Evolutionary conservation across 2,888 invertebrate genomes (phyloP).

Genomic region (Celastrina argiolus): DNA sequence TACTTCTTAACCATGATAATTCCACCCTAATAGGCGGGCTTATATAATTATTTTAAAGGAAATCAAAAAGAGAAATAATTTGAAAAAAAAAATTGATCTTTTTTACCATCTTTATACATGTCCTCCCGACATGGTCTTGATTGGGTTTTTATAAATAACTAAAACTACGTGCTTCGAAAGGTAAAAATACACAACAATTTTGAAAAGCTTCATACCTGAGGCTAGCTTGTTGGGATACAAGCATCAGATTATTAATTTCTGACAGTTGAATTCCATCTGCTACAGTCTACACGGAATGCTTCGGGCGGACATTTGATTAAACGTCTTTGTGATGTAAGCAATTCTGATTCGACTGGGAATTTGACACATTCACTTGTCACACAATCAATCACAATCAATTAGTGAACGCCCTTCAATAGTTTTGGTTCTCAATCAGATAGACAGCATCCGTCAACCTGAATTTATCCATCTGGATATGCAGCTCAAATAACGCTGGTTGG

Average conservation of each 20-base stretch:
- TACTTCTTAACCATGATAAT: too few relatives aligned
- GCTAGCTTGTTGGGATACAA: too few relatives aligned
- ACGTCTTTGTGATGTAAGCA: neutral
- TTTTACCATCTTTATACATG: too few relatives aligned
- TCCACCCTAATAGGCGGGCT: too few relatives aligned
- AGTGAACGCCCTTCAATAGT: neutral
- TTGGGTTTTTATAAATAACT: too few relatives aligned
- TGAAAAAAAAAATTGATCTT: too few relatives aligned
- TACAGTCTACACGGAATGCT: neutral
- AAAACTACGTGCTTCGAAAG: too few relatives aligned
- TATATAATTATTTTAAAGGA: too few relatives aligned
- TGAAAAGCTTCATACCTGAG: too few relatives aligned
- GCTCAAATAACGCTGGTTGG: neutral
- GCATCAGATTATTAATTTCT: neutral
- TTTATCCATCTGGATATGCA: neutral
- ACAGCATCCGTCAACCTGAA: neutral
- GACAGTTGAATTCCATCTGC: neutral
- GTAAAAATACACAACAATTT: too few relatives aligned
- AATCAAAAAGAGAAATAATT: too few relatives aligned
- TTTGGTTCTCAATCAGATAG: neutral
- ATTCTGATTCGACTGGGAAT: neutral
- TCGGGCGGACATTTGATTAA: neutral
- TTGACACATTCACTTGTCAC: neutral
- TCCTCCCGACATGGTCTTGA: too few relatives aligned
- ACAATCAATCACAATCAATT: neutral